Base-by-base conservation (phyloP, 2,797 vertebrate genomes). In the Ispidina lecontei region DNA sequence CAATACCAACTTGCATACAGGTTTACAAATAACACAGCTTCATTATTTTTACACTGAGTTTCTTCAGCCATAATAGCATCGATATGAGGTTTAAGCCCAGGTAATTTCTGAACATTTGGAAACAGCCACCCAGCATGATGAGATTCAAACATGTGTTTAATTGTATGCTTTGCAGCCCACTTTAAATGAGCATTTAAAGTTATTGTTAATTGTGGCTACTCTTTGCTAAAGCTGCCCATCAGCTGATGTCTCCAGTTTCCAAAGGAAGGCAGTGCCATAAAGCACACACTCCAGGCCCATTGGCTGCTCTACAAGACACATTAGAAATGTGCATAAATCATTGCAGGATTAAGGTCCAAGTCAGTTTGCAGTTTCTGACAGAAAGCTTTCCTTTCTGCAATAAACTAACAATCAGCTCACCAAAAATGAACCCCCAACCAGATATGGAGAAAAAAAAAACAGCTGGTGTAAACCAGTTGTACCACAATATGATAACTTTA, bases 21-120 rank as follows among this genome's bases (percentile, higher is more conserved):
- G 56, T 78, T 74, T 43, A 76, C 25, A 67, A 91, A 93, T 46
- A 76, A 76, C 0, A 54, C 7, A 39, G 49, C 19, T 87, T 89
- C 33, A 58, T 91, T 84, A 83, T 59, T 81, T 89, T 87, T 74
- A 52, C n/a, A 72, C 1, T 19, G 20, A 75, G 55, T 85, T 89
- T 80, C 51, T 91, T 85, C 65, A 80, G 55, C 31, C 89, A 31
- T 63, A 89, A 86, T 14, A 43, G 22, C 65, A 92, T 71, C 75
- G 65, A 14, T 26, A 52, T 10, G 62, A 89, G 58, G 54, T 55
- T 89, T 81, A 93, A 87, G 8, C 3, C 7, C 67, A 92, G n/a
- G 72, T 75, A 89, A 94, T 85, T 85, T 94, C 39, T 70, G 62
- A 72, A 11, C 72, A 94, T 67, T 93, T 95, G 92, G 84, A 87